phyloP scores from a whole-genome alignment of 37 sponge, comb jelly and placozoan genomes.

The Oscarella lobularis region DNA sequence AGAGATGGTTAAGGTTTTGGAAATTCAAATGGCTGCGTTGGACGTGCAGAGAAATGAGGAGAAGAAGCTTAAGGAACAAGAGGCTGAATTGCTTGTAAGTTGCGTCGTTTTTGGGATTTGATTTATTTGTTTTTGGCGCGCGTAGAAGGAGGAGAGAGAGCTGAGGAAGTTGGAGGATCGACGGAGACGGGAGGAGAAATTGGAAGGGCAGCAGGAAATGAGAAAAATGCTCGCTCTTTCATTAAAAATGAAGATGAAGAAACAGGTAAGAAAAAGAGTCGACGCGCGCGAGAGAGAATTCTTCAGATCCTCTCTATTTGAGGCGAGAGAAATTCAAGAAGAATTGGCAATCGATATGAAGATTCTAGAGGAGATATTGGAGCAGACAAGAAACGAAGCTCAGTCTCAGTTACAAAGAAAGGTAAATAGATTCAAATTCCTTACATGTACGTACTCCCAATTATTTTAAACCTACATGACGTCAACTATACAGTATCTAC shows the following conservation, averaged over 20 bases:
- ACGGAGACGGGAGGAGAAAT: constrained; percentile 59
- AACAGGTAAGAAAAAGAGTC: constrained; percentile 25
- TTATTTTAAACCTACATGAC: too few species aligned
- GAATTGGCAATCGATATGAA: constrained; percentile 97
- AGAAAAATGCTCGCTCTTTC: constrained; percentile 61
- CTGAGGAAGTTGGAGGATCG: constrained; percentile 63
- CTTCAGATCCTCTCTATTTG: neutral
- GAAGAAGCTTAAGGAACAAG: constrained; percentile 60
- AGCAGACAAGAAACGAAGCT: constrained; percentile 61
- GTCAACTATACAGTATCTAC: too few species aligned
- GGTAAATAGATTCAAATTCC: constrained; percentile 22
- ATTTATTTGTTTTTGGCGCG: too few species aligned
- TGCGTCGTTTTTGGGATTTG: too few species aligned
- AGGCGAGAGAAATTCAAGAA: constrained; percentile 80
- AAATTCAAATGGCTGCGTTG: constrained; percentile 72
- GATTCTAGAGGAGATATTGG: constrained; percentile 72
- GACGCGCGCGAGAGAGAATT: too few species aligned
- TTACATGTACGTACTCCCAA: neutral
- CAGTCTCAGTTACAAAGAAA: constrained; percentile 49
- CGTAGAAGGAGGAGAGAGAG: constrained; percentile 61
- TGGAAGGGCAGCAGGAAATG: constrained; percentile 52
- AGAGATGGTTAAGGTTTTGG: constrained; percentile 70
- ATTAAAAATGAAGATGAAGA: constrained; percentile 80
- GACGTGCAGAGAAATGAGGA: constrained; percentile 54
- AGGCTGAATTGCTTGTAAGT: constrained; percentile 73